Conservation (phyloP, 2,888 invertebrate species). For the Parnassius orleans region DNA sequence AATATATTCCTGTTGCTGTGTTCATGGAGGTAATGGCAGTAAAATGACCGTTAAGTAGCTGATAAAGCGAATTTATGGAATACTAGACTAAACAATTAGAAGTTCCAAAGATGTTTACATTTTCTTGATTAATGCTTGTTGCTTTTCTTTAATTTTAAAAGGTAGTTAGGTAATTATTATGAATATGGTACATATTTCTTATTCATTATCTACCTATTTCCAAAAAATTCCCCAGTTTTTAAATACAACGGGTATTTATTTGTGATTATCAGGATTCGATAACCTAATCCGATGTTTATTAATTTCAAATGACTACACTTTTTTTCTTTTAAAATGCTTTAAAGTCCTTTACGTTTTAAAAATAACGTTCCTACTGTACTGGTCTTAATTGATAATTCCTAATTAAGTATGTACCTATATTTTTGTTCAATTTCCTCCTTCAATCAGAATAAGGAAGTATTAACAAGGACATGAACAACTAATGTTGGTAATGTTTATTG, state of each 20-base stretch:
- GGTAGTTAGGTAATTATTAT: neutral
- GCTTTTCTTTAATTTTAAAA: neutral
- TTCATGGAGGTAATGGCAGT: slow-evolving; percentile 62
- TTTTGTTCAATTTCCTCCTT: slow-evolving; percentile 12
- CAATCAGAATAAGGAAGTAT: slow-evolving; percentile 16
- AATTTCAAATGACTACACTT: slow-evolving; percentile 5
- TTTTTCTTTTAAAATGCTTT: too few relatives aligned
- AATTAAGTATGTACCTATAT: too few relatives aligned
- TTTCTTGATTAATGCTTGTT: slow-evolving; percentile 1
- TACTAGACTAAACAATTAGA: slow-evolving; percentile 3
- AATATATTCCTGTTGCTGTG: slow-evolving; percentile 39
- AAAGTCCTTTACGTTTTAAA: too few relatives aligned
- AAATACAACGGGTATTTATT: too few relatives aligned
- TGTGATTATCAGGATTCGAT: neutral
- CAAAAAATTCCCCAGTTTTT: neutral
- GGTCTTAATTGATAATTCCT: too few relatives aligned
- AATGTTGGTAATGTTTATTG: slow-evolving; percentile 2
- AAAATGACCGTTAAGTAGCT: slow-evolving; percentile 58
- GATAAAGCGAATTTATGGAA: slow-evolving; percentile 30
- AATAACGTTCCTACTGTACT: too few relatives aligned
- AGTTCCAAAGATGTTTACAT: neutral
- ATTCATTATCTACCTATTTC: neutral
- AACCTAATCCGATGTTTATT: neutral
- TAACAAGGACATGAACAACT: slow-evolving; percentile 11
- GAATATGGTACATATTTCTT: too few relatives aligned